Base-by-base conservation (phyloP, 2,888 invertebrate genomes). In the Listrodromus nycthemerus region DNA sequence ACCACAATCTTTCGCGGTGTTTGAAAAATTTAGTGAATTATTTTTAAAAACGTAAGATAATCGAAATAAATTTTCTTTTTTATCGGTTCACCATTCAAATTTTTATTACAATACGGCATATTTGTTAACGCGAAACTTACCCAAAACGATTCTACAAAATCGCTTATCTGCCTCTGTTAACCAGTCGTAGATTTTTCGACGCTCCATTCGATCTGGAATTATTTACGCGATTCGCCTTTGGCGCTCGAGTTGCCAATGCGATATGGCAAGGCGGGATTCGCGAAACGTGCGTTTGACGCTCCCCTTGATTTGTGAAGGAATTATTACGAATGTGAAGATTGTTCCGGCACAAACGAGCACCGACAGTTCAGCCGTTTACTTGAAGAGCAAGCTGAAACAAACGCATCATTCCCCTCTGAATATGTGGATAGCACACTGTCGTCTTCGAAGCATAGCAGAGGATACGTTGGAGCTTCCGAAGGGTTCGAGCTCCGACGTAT, bases 311-410 rank as follows among this genome's bases (percentile, higher is more conserved):
- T 58, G 76, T 61, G 74, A 65, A 77, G 24, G 33, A 41, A 55
- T 33, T 55, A 45, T 61, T 69, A 79, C 65, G 77, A 80, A 73
- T 69, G 67, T 84, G 50, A 33, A 55, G 66, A 80, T 52, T 24
- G 77, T 16, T 73, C 48, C 78, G 65, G 33, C 37, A 65, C 41
- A 33, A 33, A 45, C 48, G 48, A 30, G 50, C 67, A 41, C 73
- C 73, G 80, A n/a, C 33, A n/a, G 69, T 77, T 10, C 37, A 33
- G 55, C 37, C 67, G 82, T 82, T 89, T 93, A 95, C 89, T 95
- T 95, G 92, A 95, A 95, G 67, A 95, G 93, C 90, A 95, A 94
- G 90, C 95, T 95, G 94, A 88, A 94, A 94, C 88, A 93, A 92
- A 92, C 86, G 85, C 83, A 84, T 80, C 74, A 79, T 69, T 78